These are phyloP conservation scores for Ariopsis seemanni DNA, from an alignment of 2,113 vertebrate genomes.

Conservation along the genomic window DNA sequence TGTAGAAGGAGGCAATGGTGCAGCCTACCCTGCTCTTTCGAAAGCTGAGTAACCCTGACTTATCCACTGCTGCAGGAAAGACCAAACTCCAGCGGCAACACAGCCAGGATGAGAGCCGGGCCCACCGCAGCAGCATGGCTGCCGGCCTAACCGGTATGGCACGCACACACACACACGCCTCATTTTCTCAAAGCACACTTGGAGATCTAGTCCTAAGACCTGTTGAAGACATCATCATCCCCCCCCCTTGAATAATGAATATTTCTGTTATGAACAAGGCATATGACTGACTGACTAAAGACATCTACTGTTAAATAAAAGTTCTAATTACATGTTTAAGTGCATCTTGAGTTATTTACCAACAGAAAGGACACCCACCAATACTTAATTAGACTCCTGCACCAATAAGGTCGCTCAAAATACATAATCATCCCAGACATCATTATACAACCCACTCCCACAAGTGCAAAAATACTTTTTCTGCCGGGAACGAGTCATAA, in stretches of 20 bases:
- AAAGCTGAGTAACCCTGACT: conserved; percentile 95
- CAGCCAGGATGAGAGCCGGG: conserved; percentile 90
- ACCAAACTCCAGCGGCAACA: conserved; percentile 89
- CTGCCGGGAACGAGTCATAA: background rate
- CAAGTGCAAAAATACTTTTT: background rate
- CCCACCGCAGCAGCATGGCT: conserved; percentile 85
- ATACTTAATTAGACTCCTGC: background rate
- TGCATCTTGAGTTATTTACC: background rate
- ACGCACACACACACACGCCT: background rate
- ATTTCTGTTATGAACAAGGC: background rate
- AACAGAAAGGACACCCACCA: background rate
- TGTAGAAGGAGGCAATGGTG: conserved; percentile 77
- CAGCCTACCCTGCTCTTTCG: conserved; percentile 85
- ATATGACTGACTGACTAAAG: too few species aligned
- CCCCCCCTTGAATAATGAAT: background rate
- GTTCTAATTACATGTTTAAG: background rate
- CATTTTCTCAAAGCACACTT: background rate
- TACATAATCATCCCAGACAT: background rate
- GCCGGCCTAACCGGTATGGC: conserved; percentile 81
- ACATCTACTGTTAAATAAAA: too few species aligned
- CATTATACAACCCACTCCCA: background rate
- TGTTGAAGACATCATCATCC: background rate
- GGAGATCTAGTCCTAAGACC: background rate
- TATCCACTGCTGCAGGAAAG: conserved; percentile 85
- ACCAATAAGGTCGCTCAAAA: background rate